Conservation (phyloP, 2,888 invertebrate genomes). For the Leucoma salicis region DNA sequence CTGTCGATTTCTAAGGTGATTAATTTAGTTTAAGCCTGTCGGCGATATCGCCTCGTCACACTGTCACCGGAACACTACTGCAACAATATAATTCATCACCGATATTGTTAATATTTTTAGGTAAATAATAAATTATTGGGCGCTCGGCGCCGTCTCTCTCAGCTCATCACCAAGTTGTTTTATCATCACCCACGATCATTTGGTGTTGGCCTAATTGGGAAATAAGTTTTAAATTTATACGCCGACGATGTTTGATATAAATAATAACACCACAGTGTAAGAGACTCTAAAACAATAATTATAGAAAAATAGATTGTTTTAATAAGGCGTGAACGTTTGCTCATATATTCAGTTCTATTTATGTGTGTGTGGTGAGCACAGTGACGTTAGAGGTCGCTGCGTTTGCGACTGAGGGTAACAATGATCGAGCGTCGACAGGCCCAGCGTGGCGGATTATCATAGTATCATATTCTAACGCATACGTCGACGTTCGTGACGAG, state of each 20-base stretch:
- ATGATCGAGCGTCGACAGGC: background rate
- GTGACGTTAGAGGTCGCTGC: conserved; percentile 8
- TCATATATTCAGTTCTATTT: conserved; percentile 28
- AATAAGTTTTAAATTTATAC: conserved; percentile 38
- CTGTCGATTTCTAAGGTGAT: conserved; percentile 75
- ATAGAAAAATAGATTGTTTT: conserved; percentile 28
- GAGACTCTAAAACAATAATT: conserved; percentile 52
- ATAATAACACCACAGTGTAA: conserved; percentile 39
- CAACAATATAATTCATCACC: conserved; percentile 58
- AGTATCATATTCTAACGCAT: background rate
- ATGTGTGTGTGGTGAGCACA: conserved; percentile 19
- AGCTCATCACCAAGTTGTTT: conserved; percentile 20
- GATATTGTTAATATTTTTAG: conserved; percentile 67
- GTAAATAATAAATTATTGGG: conserved; percentile 64
- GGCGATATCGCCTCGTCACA: conserved; percentile 27
- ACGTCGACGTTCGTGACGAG: conserved; percentile 6
- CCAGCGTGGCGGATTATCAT: background rate
- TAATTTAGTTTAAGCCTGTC: conserved; percentile 47
- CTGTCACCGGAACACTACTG: conserved; percentile 44
- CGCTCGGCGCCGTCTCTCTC: conserved; percentile 25
- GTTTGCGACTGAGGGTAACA: conserved; percentile 3
- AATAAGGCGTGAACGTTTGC: conserved; percentile 24
- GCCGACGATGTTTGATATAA: conserved; percentile 35
- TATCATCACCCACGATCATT: conserved; percentile 30
- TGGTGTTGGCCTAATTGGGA: conserved; percentile 57